These are phyloP conservation scores for Melinaea menophilus DNA, from an alignment of 2,888 invertebrate genomes.

Conservation along the genomic window DNA sequence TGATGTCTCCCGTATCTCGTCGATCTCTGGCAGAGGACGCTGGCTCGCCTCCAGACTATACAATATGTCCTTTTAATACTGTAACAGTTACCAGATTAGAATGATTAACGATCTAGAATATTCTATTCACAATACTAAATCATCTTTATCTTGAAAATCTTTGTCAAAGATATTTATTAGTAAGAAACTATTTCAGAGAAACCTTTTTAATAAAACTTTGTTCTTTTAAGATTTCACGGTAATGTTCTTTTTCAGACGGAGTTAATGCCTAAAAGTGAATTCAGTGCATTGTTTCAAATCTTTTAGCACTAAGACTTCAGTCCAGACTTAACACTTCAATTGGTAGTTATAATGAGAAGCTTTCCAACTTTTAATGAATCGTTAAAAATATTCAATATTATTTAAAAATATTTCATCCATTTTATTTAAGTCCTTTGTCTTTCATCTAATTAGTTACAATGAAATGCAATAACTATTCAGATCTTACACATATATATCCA, in stretches of 20 bases:
- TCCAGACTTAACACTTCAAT: conserved; percentile 43
- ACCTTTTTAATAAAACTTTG: background rate
- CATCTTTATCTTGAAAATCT: background rate
- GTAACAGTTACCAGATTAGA: conserved; percentile 50
- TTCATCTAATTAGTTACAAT: conserved; percentile 33
- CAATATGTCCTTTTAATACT: conserved; percentile 53
- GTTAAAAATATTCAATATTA: conserved; percentile 42
- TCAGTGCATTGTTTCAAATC: conserved; percentile 32
- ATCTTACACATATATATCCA: no score
- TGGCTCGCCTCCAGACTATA: conserved; percentile 46
- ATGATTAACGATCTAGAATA: conserved; percentile 41
- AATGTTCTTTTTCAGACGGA: background rate
- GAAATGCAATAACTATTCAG: conserved; percentile 11
- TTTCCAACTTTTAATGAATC: conserved; percentile 51
- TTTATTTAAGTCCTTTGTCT: conserved; percentile 42
- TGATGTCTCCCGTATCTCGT: conserved; percentile 30
- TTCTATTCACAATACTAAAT: conserved; percentile 12
- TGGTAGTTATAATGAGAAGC: conserved; percentile 47
- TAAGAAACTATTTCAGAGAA: background rate
- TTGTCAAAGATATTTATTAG: conserved; percentile 10
- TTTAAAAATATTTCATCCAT: conserved; percentile 40
- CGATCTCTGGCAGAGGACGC: conserved; percentile 39
- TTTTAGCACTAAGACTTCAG: conserved; percentile 27
- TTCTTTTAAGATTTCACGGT: background rate
- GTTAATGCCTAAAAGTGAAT: conserved; percentile 31